Percentiles rank a stretch among this genome's conserved stretches.
Conservation (phyloP, 1,140 invertebrate species). For the Drosophila mayri region DNA sequence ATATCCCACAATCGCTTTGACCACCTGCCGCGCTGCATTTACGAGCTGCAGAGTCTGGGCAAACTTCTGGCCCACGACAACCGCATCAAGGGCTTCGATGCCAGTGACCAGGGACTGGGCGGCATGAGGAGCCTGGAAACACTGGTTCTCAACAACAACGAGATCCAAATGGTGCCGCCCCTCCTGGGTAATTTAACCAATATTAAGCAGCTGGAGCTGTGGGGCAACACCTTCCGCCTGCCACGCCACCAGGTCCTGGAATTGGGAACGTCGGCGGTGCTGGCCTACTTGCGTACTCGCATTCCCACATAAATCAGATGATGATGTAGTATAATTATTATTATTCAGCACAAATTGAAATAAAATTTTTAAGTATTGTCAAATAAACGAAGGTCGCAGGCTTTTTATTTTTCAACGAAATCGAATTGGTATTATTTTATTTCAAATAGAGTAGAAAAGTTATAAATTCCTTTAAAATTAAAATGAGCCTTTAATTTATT, state of each 20-base stretch:
- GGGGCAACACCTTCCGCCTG: slow-evolving; percentile 94
- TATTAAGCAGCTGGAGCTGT: slow-evolving; percentile 89
- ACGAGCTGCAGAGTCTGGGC: slow-evolving; percentile 36
- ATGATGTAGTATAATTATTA: neutral
- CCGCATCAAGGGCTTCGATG: slow-evolving; percentile 89
- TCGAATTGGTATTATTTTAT: neutral
- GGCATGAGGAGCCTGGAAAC: slow-evolving; percentile 88
- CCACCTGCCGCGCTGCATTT: slow-evolving; percentile 49
- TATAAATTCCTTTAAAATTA: too few species aligned
- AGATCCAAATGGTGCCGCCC: slow-evolving; percentile 91
- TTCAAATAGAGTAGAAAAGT: neutral
- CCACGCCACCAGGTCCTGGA: slow-evolving; percentile 92
- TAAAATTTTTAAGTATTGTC: slow-evolving; percentile 13
- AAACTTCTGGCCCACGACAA: slow-evolving; percentile 86
- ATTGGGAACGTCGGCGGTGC: slow-evolving; percentile 91
- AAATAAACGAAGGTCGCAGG: neutral
- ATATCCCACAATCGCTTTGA: slow-evolving; percentile 62
- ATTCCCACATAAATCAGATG: slow-evolving; percentile 86
- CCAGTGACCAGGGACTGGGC: slow-evolving; percentile 87
- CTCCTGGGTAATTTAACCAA: slow-evolving; percentile 92
- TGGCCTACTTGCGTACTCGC: slow-evolving; percentile 92
- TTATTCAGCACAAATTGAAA: neutral
- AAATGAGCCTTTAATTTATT: too few species aligned
- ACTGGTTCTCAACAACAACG: slow-evolving; percentile 93
- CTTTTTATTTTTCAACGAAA: slow-evolving; percentile 1